Conservation (phyloP, 2,113 vertebrate genomes). For the Chamaetylas fuelleborni region DNA sequence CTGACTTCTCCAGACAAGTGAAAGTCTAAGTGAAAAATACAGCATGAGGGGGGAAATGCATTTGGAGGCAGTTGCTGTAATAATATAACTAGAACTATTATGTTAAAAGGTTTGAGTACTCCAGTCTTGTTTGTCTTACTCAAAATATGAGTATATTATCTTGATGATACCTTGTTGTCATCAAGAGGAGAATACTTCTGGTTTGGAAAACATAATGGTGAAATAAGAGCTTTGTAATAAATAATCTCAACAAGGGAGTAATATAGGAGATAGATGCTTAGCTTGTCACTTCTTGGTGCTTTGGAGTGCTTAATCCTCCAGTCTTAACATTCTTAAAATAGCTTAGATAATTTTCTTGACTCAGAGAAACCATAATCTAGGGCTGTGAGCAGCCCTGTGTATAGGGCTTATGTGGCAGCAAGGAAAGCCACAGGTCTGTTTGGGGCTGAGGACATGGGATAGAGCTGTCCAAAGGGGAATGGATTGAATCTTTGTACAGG, state of each 20-base stretch:
- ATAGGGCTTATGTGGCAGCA: not conserved
- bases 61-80: not conserved
- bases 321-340: slow-evolving; percentile 36
- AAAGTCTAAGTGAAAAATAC: not conserved
- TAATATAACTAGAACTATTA: not conserved
- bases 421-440: not conserved
- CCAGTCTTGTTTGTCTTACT: not conserved
- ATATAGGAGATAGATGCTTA: not conserved
- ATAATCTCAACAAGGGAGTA: not conserved
- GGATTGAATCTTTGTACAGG: not conserved
- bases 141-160: not conserved
- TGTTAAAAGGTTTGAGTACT: not conserved
- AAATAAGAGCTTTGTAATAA: not conserved
- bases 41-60: not conserved
- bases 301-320: not conserved
- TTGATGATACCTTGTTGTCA: not conserved
- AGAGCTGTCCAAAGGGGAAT: not conserved
- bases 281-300: not conserved
- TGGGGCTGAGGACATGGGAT: not conserved
- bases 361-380: not conserved
- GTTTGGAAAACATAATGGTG: not conserved
- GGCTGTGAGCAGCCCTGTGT: not conserved
- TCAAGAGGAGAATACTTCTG: not conserved
- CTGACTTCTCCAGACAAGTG: not conserved
- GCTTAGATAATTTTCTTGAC: not conserved